Evolutionary conservation across 2,888 invertebrate species (phyloP).

Genomic region (Amorpha juglandis): DNA sequence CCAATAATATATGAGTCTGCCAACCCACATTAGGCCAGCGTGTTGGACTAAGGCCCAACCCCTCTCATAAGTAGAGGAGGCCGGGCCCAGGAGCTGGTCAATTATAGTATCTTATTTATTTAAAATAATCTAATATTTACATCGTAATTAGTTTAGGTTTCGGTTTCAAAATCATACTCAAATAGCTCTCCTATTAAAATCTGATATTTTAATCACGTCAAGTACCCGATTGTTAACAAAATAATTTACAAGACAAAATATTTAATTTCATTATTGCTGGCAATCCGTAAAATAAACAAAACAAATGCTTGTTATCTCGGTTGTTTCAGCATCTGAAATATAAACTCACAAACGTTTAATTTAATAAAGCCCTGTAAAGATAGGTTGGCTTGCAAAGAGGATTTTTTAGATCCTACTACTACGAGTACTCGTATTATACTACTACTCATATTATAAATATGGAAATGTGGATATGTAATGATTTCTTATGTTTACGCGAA

Average conservation of each 20-base stretch:
- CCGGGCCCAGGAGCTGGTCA: too few species aligned
- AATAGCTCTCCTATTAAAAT: slow-evolving; percentile 23
- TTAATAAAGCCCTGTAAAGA: slow-evolving; percentile 35
- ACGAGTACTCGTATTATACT: too few species aligned
- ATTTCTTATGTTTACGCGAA: too few species aligned
- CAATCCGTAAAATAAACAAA: slow-evolving; percentile 47
- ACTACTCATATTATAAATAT: too few species aligned
- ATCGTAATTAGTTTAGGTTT: not conserved
- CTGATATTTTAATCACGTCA: slow-evolving; percentile 29
- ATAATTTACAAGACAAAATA: slow-evolving; percentile 38
- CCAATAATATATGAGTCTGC: too few species aligned
- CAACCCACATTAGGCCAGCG: too few species aligned
- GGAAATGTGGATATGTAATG: too few species aligned
- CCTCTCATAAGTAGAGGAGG: too few species aligned
- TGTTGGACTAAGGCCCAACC: too few species aligned
- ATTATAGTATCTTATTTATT: too few species aligned
- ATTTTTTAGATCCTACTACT: slow-evolving; percentile 1
- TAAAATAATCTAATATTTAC: too few species aligned
- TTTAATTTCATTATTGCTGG: slow-evolving; percentile 37
- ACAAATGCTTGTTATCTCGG: slow-evolving; percentile 45
- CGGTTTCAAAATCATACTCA: not conserved
- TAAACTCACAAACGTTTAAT: slow-evolving; percentile 39
- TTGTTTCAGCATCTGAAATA: slow-evolving; percentile 45
- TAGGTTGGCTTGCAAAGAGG: slow-evolving; percentile 29
- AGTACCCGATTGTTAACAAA: slow-evolving; percentile 35